A percentile compares a stretch with the other conserved stretches of the same genome.
Evolutionary conservation across 2,888 invertebrate species (phyloP).

Genomic region (Cheilosia soror): DNA sequence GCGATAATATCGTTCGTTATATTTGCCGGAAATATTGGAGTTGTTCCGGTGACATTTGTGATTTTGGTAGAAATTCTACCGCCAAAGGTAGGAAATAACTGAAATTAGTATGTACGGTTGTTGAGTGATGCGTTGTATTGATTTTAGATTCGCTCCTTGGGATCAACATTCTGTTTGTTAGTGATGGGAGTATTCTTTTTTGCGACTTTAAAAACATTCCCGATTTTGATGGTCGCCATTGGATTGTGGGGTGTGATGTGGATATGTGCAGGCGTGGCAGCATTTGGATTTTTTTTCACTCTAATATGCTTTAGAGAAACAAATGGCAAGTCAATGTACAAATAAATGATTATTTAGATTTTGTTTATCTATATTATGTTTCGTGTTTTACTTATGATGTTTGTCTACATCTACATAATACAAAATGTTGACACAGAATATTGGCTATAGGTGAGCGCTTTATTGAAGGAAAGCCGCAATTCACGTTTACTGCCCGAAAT

Average conservation of each 20-base stretch:
- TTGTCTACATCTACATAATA: too few relatives aligned
- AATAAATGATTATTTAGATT: not conserved
- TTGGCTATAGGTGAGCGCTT: too few relatives aligned
- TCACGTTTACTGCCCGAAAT: too few relatives aligned
- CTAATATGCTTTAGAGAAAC: conserved; percentile 80
- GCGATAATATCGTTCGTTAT: conserved; percentile 79
- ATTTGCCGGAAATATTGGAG: conserved; percentile 80
- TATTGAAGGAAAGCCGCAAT: too few relatives aligned
- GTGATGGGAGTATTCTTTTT: conserved; percentile 79
- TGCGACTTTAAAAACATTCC: conserved; percentile 80
- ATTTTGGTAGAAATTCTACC: conserved; percentile 81
- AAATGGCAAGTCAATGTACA: conserved; percentile 80
- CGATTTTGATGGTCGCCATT: conserved; percentile 77
- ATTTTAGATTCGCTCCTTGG: conserved; percentile 80
- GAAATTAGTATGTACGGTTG: not conserved
- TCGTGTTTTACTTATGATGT: too few relatives aligned
- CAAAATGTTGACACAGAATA: too few relatives aligned
- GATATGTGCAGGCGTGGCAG: conserved; percentile 78
- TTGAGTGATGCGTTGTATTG: not conserved
- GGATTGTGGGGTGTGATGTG: conserved; percentile 81
- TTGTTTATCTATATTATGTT: too few relatives aligned
- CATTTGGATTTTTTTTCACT: conserved; percentile 79
- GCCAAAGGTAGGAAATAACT: conserved; percentile 78
- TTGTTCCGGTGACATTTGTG: conserved; percentile 80
- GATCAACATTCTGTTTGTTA: conserved; percentile 78